Percentiles rank a stretch among this genome's conserved stretches.
Conservation (phyloP, 2,113 vertebrate genomes). For the Ammospiza caudacuta region DNA sequence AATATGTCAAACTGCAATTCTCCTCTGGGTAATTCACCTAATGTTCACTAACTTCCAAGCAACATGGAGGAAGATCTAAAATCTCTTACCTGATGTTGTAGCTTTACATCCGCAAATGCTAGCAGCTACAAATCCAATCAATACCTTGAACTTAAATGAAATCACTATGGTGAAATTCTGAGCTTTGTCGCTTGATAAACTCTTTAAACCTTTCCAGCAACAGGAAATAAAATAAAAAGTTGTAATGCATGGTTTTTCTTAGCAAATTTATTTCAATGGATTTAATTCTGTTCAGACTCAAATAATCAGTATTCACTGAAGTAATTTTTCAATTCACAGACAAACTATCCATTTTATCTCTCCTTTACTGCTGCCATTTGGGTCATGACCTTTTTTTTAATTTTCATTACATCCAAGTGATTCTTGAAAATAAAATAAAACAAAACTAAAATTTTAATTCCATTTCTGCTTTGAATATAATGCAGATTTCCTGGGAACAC, state of each 20-base stretch:
- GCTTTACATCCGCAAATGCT: conserved; percentile 18
- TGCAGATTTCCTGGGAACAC: not conserved
- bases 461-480: not conserved
- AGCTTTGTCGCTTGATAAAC: conserved; percentile 28
- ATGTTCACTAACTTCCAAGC: not conserved
- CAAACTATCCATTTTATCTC: not conserved
- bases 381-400: not conserved
- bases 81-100: not conserved
- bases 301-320: not conserved
- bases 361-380: not conserved
- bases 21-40: not conserved
- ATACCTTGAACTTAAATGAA: conserved; percentile 48
- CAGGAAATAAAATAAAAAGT: conserved; percentile 16
- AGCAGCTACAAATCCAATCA: conserved; percentile 44
- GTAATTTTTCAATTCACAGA: not conserved
- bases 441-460: not conserved
- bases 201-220: conserved; percentile 24
- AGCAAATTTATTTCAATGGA: not conserved
- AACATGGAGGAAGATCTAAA: not conserved
- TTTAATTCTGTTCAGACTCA: conserved; percentile 33
- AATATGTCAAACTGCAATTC: not conserved
- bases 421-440: not conserved
- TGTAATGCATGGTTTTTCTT: not conserved
- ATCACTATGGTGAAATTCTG: not conserved
- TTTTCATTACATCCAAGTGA: not conserved